Evolutionary conservation across 1,140 invertebrate species (phyloP).

Genomic region (Drosophila repleta): DNA sequence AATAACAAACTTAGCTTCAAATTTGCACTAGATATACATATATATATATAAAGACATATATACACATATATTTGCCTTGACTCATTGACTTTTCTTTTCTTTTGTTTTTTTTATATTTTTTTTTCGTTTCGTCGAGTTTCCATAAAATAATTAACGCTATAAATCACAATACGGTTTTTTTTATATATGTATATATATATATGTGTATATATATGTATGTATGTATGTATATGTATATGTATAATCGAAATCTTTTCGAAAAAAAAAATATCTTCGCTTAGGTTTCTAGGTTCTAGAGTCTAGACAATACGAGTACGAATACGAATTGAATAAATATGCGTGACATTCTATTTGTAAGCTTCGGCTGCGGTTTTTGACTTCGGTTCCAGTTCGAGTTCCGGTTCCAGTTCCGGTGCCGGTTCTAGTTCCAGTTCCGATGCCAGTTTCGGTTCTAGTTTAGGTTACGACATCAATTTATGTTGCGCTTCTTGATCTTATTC

Average conservation of each 20-base stretch:
- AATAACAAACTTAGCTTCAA: conserved; percentile 38
- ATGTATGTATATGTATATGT: too few species aligned
- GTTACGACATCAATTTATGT: neutral
- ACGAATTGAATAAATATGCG: conserved; percentile 46
- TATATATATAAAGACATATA: conserved; percentile 23
- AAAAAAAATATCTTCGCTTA: conserved; percentile 37
- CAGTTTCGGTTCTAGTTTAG: neutral
- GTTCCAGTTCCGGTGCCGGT: neutral
- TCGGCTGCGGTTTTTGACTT: neutral
- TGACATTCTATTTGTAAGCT: conserved; percentile 21
- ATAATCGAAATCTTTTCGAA: conserved; percentile 47
- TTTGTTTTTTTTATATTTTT: conserved; percentile 28
- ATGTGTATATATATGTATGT: too few species aligned
- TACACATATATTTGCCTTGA: conserved; percentile 19
- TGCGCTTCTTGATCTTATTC: neutral
- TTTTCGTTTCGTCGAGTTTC: conserved; percentile 34
- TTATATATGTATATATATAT: conserved; percentile 1
- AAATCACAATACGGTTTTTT: conserved; percentile 83
- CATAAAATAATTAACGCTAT: conserved; percentile 83
- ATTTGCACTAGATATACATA: conserved; percentile 69
- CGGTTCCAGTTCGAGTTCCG: conserved; percentile 1
- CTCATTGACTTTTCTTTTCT: conserved; percentile 7
- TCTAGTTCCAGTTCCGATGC: conserved; percentile 5
- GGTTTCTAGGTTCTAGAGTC: conserved; percentile 38
- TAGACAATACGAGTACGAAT: conserved; percentile 37